Conservation (phyloP, 2,888 invertebrate species). For the Netelia inedita region DNA sequence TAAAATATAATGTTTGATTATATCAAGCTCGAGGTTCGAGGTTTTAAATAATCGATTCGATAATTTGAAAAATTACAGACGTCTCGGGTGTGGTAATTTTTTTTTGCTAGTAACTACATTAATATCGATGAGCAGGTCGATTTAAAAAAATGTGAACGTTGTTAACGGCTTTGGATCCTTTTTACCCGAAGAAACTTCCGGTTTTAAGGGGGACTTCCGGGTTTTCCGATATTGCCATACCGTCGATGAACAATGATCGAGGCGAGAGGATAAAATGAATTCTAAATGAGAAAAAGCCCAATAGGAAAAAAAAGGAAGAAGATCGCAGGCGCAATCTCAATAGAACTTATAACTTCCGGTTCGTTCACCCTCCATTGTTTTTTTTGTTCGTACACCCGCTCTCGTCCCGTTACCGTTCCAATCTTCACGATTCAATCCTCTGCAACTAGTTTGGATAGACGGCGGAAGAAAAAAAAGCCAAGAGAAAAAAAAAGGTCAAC, state of each 20-base stretch:
- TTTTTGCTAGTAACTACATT: too few species aligned
- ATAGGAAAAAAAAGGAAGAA: background rate
- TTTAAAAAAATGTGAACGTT: too few species aligned
- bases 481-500: background rate
- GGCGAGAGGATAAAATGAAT: constrained; percentile 34
- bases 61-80: constrained; percentile 3
- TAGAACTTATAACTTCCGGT: background rate
- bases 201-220: background rate
- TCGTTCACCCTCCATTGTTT: background rate
- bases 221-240: background rate
- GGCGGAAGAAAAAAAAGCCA: background rate
- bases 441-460: background rate
- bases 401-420: background rate
- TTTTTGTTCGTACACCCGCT: background rate
- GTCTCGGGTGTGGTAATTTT: background rate
- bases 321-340: constrained; percentile 1
- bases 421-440: constrained; percentile 23
- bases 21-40: too few species aligned
- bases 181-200: background rate
- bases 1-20: too few species aligned
- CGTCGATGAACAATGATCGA: background rate
- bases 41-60: constrained; percentile 21
- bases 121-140: too few species aligned
- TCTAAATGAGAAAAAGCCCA: background rate
- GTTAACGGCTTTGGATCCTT: too few species aligned